Conservation (phyloP, 2,797 vertebrate species). For the Poecilia gillii region DNA sequence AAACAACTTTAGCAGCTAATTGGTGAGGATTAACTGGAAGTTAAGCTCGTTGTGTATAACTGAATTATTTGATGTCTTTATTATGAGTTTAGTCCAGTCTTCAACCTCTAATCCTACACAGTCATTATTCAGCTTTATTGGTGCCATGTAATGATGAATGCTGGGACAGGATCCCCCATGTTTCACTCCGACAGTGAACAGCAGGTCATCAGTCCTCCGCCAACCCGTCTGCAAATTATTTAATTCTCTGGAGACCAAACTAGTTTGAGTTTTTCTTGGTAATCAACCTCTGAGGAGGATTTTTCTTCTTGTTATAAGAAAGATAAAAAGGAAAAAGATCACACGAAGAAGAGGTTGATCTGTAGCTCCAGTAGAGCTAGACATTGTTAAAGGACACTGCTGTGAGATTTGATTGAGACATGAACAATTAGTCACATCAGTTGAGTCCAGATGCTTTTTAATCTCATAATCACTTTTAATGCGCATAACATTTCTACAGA, state of each 20-base stretch:
- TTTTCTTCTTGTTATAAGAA: neutral
- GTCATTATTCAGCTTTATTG: neutral
- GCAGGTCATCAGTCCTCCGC: slow-evolving; percentile 26
- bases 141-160: slow-evolving; percentile 11
- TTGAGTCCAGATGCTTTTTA: neutral
- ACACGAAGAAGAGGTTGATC: neutral
- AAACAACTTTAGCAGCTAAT: neutral
- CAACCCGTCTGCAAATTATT: slow-evolving; percentile 1
- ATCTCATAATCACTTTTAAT: neutral
- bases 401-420: neutral
- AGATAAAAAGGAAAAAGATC: neutral
- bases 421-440: neutral
- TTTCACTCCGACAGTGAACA: slow-evolving; percentile 25
- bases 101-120: slow-evolving; percentile 1
- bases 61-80: neutral
- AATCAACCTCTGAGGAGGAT: slow-evolving; percentile 1
- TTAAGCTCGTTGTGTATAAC: neutral
- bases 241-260: neutral
- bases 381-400: neutral
- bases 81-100: neutral
- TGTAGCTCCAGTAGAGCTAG: neutral
- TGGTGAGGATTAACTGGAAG: neutral
- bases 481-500: neutral
- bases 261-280: neutral
- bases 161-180: slow-evolving; percentile 10